These are phyloP conservation scores for Pachyrhynchus sulphureomaculatus DNA, from an alignment of 1,140 invertebrate genomes.

Conservation along the genomic window DNA sequence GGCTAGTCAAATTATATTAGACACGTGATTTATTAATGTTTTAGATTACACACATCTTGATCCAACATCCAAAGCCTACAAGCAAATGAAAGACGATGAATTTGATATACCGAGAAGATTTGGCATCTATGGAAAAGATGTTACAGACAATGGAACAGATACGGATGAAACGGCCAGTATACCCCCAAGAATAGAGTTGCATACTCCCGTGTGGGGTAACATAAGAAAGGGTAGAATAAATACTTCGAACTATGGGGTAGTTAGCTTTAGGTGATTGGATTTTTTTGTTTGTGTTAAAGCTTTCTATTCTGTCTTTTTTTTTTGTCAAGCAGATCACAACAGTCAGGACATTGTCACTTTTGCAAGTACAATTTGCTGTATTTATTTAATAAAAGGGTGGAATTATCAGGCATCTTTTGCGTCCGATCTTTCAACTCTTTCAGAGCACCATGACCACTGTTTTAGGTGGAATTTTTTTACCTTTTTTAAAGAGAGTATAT, in stretches of 20 bases:
- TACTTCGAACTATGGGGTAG: conserved; percentile 21
- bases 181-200: conserved; percentile 42
- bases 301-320: not conserved
- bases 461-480: no score
- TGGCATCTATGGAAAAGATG: conserved; percentile 45
- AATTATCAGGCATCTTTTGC: no score
- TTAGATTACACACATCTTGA: conserved; percentile 25
- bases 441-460: no score
- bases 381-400: no score
- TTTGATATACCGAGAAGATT: conserved; percentile 33
- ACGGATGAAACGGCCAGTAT: conserved; percentile 40
- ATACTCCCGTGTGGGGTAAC: conserved; percentile 50
- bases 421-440: no score
- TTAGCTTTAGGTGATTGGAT: conserved; percentile 22
- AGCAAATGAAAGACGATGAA: conserved; percentile 38
- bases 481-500: no score
- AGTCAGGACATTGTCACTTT: not conserved
- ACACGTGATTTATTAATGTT: no score
- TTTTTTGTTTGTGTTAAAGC: not conserved
- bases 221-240: conserved; percentile 46
- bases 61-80: conserved; percentile 31
- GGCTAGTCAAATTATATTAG: no score
- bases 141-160: conserved; percentile 32
- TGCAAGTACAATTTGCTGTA: no score
- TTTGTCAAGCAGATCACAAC: not conserved